Base-by-base conservation (phyloP, 2,797 vertebrate species). In the Muraenolepis orangiensis region DNA sequence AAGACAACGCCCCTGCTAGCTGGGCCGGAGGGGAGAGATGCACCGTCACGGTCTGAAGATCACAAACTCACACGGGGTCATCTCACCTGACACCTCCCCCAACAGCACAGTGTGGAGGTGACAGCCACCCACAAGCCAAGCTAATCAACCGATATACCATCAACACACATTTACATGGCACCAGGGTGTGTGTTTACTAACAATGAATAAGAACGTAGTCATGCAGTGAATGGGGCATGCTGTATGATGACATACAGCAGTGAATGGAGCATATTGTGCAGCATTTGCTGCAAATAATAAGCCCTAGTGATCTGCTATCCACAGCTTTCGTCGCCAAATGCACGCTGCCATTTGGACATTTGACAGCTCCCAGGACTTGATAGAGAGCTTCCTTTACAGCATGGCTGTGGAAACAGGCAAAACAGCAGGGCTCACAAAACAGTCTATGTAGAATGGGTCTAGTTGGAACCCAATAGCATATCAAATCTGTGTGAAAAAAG, bases 261-360 rank as follows among this genome's bases (percentile, higher is more conserved):
- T 66, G 28, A 30, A 30, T 61, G 74, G 67, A 61, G 69, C 42
- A 70, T 29, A 18, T 72, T 40, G 42, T 61, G 75, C 16, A 42
- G 71, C 61, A 66, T 76, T 72, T 80, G 73, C 66, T 72, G 69
- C 40, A 76, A 81, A 79, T 80, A 81, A 85, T 84, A 75, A 80
- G 46, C 71, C 78, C 70, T 68, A 72, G 38, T 74, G 74, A 74
- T 42, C 72, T 73, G 74, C 20, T 69, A 64, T 64, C 71, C 78
- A 77, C 71, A 79, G 78, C 71, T 51, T 57, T 23, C 76, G 76
- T 76, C 70, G 29, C 69, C 76, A 81, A 80, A 86, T 51, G 29
- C 78, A 84, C 81, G 80, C 84, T 83, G 82, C 80, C 77, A 74
- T 82, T 75, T 80, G 72, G 38, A 28, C 73, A 78, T 42, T 13